phyloP scores from a whole-genome alignment of 2,888 invertebrate species.

The Drosophila colorata region DNA sequence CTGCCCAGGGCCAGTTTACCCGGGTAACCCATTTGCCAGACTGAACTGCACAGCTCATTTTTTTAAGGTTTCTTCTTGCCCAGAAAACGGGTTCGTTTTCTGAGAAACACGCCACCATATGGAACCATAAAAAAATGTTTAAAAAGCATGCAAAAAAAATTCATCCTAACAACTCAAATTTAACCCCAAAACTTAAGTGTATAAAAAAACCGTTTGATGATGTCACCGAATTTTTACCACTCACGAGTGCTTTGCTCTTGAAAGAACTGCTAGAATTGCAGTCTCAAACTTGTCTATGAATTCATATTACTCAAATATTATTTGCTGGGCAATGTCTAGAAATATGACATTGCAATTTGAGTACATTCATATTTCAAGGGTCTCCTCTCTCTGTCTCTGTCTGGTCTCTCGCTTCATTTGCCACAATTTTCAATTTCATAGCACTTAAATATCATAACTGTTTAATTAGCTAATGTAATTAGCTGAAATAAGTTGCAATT shows the following conservation, averaged over 20 bases:
- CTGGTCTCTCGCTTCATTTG: neutral
- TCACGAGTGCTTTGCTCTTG: slow-evolving; percentile 28
- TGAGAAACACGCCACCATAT: slow-evolving; percentile 10
- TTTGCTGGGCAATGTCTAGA: slow-evolving; percentile 9
- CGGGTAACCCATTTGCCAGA: slow-evolving; percentile 8
- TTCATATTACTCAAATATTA: slow-evolving; percentile 16
- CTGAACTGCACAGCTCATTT: neutral
- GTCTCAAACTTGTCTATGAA: slow-evolving; percentile 1
- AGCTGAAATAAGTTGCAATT: slow-evolving; percentile 28
- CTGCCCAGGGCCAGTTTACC: neutral
- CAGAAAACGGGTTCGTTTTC: slow-evolving; percentile 27
- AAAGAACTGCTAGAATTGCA: slow-evolving; percentile 33
- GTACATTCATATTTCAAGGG: slow-evolving; percentile 44
- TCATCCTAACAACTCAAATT: neutral
- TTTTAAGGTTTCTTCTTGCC: slow-evolving; percentile 6
- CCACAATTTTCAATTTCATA: neutral
- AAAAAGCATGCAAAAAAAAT: slow-evolving; percentile 1
- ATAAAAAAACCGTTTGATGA: slow-evolving; percentile 36
- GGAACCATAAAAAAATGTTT: slow-evolving; percentile 1
- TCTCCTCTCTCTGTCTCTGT: slow-evolving; percentile 11
- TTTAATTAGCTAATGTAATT: slow-evolving; percentile 38
- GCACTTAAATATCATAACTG: slow-evolving; percentile 20
- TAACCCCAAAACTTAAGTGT: slow-evolving; percentile 1
- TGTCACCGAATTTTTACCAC: slow-evolving; percentile 43
- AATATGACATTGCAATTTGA: slow-evolving; percentile 59